Evolutionary conservation across 2,797 vertebrate genomes (phyloP).

Genomic region (Austrolebias charrua): DNA sequence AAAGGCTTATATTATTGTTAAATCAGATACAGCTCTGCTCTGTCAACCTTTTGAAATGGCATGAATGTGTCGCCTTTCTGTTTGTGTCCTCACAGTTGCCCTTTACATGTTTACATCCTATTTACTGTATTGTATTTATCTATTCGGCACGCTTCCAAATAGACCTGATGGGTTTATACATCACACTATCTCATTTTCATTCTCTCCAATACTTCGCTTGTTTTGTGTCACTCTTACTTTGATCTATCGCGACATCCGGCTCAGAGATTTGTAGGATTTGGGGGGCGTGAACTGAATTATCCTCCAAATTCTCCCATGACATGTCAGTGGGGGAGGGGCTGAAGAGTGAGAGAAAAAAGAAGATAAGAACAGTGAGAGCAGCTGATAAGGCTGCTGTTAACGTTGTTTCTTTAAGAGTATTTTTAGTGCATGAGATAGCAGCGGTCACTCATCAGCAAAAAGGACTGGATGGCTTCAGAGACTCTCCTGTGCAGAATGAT

Average conservation of each 20-base stretch:
- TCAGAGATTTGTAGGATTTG: slow-evolving; percentile 71
- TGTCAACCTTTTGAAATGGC: not conserved
- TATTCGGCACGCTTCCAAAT: slow-evolving; percentile 23
- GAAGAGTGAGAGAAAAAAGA: slow-evolving; percentile 12
- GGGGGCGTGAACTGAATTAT: slow-evolving; percentile 61
- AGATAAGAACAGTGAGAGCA: slow-evolving; percentile 35
- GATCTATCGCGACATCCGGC: slow-evolving; percentile 69
- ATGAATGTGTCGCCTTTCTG: slow-evolving; percentile 3
- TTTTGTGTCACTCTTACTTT: slow-evolving; percentile 28
- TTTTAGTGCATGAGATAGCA: slow-evolving; percentile 79
- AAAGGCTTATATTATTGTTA: slow-evolving; percentile 17
- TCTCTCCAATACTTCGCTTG: slow-evolving; percentile 18
- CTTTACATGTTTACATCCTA: slow-evolving; percentile 5
- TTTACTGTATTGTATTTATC: slow-evolving; percentile 14
- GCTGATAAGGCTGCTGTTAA: slow-evolving; percentile 36
- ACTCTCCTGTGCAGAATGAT: slow-evolving; percentile 65
- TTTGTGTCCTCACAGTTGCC: slow-evolving; percentile 10
- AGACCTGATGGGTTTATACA: slow-evolving; percentile 13
- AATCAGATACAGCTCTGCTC: slow-evolving; percentile 18
- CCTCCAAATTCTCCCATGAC: slow-evolving; percentile 53
- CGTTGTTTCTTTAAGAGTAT: slow-evolving; percentile 83
- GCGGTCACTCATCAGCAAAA: slow-evolving; percentile 78
- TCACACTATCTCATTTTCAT: slow-evolving; percentile 12
- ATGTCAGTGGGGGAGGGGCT: slow-evolving; percentile 33
- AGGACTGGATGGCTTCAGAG: slow-evolving; percentile 68